Base-by-base conservation (phyloP, 1,140 invertebrate species). In the Ladona fulva region DNA sequence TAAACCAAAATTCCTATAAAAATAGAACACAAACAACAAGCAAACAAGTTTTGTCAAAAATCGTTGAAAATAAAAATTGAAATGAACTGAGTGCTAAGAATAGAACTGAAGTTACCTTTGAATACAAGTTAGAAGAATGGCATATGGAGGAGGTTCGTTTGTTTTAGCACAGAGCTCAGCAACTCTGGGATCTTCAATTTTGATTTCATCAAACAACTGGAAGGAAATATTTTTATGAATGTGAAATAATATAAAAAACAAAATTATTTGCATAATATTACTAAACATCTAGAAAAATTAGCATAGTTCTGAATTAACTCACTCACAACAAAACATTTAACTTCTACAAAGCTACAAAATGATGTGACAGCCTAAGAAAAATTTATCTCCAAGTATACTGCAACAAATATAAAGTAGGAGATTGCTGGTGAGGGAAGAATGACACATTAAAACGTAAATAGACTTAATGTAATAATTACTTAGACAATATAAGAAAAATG, bases 161-260 rank as follows among this genome's bases (percentile, higher is more conserved):
- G 96, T 95, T 86, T 96, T 97, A 25, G 92, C 92, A 85, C 96
- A 98, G 83, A 98, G 93, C 85, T 98, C 96, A 75, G 93, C 91
- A 24, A 99, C 94, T 79, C 97, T 88, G 6, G 95, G 95, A 90
- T 98, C 96, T 82, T 95, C 94, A 42, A 98, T 94, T 78, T 91
- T 90, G 79, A 98, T 95, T 83, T 95, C 92, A 86, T 98, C 95
- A 85, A 98, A 99, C 82, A 96, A 97, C 88, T 94, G 87, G 66
- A 86, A 82, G 80, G 76, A 25, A 79, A 80, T 44, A 74, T 74
- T 37, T 76, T 75, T 37, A 1, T 5, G 8, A 5, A 74, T 76
- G 74, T n/a, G 77, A 78, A 78, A 78, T 76, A n/a, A n/a, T n/a
- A n/a, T n/a, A n/a, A 75, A 74, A 79, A 24, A 77, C 76, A 1